Percentiles rank a stretch among this genome's conserved stretches.
phyloP scores from a whole-genome alignment of 2,888 invertebrate genomes.

The Drosophila prolongata region DNA sequence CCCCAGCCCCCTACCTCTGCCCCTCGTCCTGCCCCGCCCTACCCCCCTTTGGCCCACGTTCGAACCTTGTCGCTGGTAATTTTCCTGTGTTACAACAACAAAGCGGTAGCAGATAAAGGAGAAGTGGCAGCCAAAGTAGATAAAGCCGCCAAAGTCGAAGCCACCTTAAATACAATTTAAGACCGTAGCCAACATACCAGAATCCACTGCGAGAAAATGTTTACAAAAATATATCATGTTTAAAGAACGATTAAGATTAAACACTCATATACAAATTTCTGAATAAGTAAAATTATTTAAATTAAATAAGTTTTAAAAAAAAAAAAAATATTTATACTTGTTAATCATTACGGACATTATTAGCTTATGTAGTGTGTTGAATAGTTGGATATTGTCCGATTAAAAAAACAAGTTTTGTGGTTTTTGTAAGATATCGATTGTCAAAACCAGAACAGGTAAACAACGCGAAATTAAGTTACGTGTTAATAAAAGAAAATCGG shows the following conservation, averaged over 20 bases:
- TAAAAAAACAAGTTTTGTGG: too few relatives aligned
- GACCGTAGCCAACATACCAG: constrained; percentile 11
- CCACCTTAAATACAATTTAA: constrained; percentile 53
- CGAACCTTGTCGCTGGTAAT: constrained; percentile 51
- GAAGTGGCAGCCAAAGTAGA: constrained; percentile 27
- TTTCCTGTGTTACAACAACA: constrained; percentile 39
- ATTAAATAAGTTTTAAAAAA: too few relatives aligned
- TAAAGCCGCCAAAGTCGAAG: constrained; percentile 25
- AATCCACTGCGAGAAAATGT: constrained; percentile 1
- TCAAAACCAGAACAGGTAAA: not conserved
- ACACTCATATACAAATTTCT: too few relatives aligned
- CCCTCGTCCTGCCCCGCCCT: not conserved
- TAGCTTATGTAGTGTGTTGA: too few relatives aligned
- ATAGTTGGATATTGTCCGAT: too few relatives aligned
- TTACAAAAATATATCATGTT: too few relatives aligned
- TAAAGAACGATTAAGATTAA: too few relatives aligned
- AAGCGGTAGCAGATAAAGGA: constrained; percentile 17
- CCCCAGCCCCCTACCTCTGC: not conserved
- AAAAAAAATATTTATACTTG: too few relatives aligned
- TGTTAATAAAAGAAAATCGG: not conserved
- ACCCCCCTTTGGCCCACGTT: not conserved
- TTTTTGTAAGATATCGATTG: not conserved
- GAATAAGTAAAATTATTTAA: too few relatives aligned
- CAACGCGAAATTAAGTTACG: not conserved
- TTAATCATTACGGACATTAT: too few relatives aligned